Conservation (phyloP, 92 coral and sea anemone genomes). For the Zoanthus sociatus region DNA sequence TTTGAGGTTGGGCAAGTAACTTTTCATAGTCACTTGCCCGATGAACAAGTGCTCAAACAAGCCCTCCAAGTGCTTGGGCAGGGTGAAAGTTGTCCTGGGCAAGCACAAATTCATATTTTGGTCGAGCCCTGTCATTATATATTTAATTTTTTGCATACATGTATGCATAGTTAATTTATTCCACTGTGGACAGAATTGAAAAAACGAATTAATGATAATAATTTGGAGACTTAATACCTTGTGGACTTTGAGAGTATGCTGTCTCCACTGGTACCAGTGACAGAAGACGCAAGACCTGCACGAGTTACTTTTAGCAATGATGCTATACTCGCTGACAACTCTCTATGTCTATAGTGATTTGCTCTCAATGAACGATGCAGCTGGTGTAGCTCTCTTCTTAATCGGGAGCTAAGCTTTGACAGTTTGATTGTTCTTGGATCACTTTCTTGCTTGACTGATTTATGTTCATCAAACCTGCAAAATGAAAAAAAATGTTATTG, state of each 20-base stretch:
- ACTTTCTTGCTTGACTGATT: conserved; percentile 39
- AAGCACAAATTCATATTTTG: too few species aligned
- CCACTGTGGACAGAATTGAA: too few species aligned
- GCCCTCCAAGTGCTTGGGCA: too few species aligned
- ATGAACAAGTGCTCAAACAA: too few species aligned
- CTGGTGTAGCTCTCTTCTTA: conserved; percentile 86
- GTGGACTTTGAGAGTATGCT: conserved; percentile 1
- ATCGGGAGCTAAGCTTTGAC: conserved; percentile 80
- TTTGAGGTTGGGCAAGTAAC: too few species aligned
- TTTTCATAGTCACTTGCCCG: too few species aligned
- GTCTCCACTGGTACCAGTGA: conserved; percentile 74
- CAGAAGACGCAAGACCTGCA: conserved; percentile 78
- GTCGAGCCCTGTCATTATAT: too few species aligned
- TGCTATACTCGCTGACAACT: conserved; percentile 69
- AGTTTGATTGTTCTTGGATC: conserved; percentile 83
- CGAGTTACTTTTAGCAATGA: conserved; percentile 85
- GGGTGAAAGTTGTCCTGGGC: too few species aligned
- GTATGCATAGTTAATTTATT: too few species aligned
- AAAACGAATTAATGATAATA: neutral
- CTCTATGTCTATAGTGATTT: conserved; percentile 72
- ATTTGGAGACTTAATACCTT: conserved; percentile 5
- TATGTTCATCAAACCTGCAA: conserved; percentile 18
- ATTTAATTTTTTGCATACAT: too few species aligned
- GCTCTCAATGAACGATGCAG: conserved; percentile 80
- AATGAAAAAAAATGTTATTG: neutral